These are phyloP conservation scores for Drosophila tsacasi DNA, from an alignment of 1,140 invertebrate species.

Conservation along the genomic window DNA sequence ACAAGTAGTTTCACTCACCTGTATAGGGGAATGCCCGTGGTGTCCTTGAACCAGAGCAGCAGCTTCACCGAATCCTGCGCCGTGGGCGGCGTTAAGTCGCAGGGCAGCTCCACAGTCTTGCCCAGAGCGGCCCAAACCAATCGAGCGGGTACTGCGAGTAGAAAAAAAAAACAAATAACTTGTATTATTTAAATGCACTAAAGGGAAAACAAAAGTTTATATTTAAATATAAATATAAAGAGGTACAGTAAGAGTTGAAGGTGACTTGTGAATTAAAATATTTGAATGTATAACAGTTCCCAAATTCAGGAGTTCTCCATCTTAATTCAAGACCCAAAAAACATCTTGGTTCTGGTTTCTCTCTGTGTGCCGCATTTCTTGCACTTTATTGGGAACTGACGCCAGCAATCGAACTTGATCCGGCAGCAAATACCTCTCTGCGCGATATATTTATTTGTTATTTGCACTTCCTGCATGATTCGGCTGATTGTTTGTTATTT, in stretches of 20 bases:
- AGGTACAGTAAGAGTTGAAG: too few relatives aligned
- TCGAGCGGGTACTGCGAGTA: constrained; percentile 87
- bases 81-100: constrained; percentile 91
- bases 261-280: not conserved
- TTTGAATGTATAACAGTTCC: not conserved
- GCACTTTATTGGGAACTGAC: constrained; percentile 37
- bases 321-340: not conserved
- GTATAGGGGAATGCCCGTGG: constrained; percentile 92
- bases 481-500: constrained; percentile 83
- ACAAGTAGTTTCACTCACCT: constrained; percentile 87
- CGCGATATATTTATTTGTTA: constrained; percentile 82
- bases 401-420: constrained; percentile 35
- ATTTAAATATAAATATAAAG: not conserved
- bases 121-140: constrained; percentile 91
- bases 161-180: constrained; percentile 6
- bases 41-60: constrained; percentile 94
- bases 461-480: constrained; percentile 83
- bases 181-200: constrained; percentile 7
- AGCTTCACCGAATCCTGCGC: constrained; percentile 91
- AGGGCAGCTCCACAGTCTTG: constrained; percentile 91
- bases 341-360: constrained; percentile 4
- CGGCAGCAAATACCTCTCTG: constrained; percentile 37
- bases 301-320: not conserved
- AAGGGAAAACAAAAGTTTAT: not conserved
- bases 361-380: not conserved